A percentile compares a stretch with the other conserved stretches of the same genome.
phyloP scores from a whole-genome alignment of 2,113 vertebrate genomes.

The Xenus cinereus region DNA sequence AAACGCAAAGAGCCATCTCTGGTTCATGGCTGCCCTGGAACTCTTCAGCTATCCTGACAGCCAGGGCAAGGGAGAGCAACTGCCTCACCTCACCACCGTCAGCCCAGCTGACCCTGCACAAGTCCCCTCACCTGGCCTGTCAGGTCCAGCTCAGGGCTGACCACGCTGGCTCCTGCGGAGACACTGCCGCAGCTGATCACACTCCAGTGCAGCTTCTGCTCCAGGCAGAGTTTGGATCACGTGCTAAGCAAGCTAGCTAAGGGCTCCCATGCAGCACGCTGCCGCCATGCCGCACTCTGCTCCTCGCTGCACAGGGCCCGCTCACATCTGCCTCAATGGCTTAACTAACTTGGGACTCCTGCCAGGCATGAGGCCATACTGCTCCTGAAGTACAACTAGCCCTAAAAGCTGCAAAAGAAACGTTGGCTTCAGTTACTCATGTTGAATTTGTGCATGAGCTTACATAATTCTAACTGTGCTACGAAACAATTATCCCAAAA shows the following conservation, averaged over 20 bases:
- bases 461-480: too few species aligned
- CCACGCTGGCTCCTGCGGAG: fast-evolving
- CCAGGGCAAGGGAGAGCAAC: background rate
- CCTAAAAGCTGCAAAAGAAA: background rate
- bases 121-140: background rate
- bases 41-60: background rate
- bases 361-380: fast-evolving
- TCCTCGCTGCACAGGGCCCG: background rate
- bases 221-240: background rate
- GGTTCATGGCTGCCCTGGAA: fast-evolving
- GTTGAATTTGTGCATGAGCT: background rate
- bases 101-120: background rate
- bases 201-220: fast-evolving
- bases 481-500: background rate
- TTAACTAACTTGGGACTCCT: background rate
- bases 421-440: background rate
- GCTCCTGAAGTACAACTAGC: background rate
- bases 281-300: fast-evolving
- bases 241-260: background rate
- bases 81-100: fast-evolving
- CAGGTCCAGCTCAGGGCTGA: background rate
- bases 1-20: background rate
- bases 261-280: fast-evolving
- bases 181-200: background rate
- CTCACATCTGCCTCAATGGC: fast-evolving